Evolutionary conservation across 2,797 vertebrate genomes (phyloP).

Genomic region (Molossus molossus): DNA sequence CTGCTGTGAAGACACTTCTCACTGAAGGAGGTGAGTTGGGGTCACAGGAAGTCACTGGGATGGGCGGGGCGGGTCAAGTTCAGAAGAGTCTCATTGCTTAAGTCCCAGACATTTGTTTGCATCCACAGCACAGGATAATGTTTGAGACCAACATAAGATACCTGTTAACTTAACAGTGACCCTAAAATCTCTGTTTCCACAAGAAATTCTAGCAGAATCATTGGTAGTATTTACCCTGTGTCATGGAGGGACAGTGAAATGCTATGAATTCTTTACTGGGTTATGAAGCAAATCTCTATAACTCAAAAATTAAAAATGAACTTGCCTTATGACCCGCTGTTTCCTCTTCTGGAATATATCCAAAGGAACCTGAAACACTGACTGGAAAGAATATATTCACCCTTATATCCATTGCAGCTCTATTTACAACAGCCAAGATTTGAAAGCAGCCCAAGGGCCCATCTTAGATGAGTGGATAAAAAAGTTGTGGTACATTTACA

Average conservation of each 20-base stretch:
- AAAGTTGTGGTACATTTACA: too few relatives aligned
- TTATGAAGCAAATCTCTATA: background rate
- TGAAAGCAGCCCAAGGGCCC: too few relatives aligned
- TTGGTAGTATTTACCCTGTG: background rate
- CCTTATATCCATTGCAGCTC: background rate
- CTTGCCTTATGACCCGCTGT: background rate
- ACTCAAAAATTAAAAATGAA: background rate
- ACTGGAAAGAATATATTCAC: background rate
- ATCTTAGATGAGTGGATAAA: too few relatives aligned
- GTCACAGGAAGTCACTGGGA: background rate
- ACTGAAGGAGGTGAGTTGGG: background rate
- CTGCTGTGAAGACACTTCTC: background rate
- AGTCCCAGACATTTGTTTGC: background rate
- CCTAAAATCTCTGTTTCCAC: background rate
- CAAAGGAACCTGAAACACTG: background rate
- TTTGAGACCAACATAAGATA: background rate
- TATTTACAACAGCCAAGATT: background rate
- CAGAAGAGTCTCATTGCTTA: fast-evolving
- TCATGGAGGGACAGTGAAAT: background rate
- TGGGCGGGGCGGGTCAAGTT: too few relatives aligned
- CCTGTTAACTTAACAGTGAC: background rate
- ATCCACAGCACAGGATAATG: too few relatives aligned
- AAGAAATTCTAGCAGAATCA: background rate
- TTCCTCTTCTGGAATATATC: background rate
- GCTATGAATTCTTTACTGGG: background rate